Evolutionary conservation across 2,797 vertebrate genomes (phyloP), one percentile per base, ranked within the genome.

Genomic region (Clamator glandarius): DNA sequence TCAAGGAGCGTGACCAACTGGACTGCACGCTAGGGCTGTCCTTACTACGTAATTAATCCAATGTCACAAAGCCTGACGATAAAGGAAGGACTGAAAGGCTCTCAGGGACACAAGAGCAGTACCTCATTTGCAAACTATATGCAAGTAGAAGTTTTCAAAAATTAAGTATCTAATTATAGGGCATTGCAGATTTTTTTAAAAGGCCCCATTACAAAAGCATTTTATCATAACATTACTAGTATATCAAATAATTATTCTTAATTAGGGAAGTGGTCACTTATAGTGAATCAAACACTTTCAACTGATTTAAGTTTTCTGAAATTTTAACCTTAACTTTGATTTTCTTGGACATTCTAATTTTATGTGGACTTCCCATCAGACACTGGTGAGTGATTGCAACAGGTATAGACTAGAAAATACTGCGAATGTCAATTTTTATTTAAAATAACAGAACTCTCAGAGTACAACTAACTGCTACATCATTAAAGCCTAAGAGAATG

Each of bases 361-460:
- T 66, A 35, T 7, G 16, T 18, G 58, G 21, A 70, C n/a, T 58
- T 88, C 48, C 25, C 52, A 66, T 5, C 70, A 73, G 46, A 59
- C 0, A 12, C 0, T 42, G 44, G 23, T 15, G 41, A 73, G 42
- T 35, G 57, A 80, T 0, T 50, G 12, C 5, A 64, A 66, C 24
- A 87, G 31, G 15, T 50, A 68, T 4, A 57, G 48, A 66, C 35
- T n/a, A 64, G 57, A 67, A 85, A 79, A 72, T 25, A 61, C 8
- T 26, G 19, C 6, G n/a, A 74, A 57, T 24, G 29, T 51, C 54
- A 61, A 18, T 21, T 58, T 54, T 72, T 16, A 31, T 61, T 77
- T 61, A 39, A 82, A 90, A 48, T 11, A 73, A 50, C 35, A 55
- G 35, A 64, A 67, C 66, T 28, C 36, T 94, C 52, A 4, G 62